Conservation (phyloP, 2,113 vertebrate species). For the Pogonocichla stellata region DNA sequence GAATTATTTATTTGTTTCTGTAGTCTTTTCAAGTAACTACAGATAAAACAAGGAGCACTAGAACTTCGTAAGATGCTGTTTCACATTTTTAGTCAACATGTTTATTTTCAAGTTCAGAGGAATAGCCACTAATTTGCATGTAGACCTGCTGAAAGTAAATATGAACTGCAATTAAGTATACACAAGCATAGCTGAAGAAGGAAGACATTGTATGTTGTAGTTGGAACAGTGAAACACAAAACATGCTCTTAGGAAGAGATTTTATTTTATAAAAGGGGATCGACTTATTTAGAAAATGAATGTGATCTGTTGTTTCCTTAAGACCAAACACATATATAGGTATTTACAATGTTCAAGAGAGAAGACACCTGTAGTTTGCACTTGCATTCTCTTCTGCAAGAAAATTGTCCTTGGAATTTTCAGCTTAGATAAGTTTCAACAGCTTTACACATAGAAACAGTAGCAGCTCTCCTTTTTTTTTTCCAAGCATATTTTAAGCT, state of each 20-base stretch:
- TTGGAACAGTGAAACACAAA: background rate
- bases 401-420: background rate
- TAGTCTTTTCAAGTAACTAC: background rate
- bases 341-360: background rate
- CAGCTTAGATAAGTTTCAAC: background rate
- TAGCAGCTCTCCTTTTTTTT: background rate
- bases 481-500: background rate
- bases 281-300: background rate
- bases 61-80: background rate
- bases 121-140: background rate
- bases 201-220: background rate
- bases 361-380: background rate
- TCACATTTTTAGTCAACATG: background rate
- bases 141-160: background rate
- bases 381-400: background rate
- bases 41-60: background rate
- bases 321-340: background rate
- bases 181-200: background rate
- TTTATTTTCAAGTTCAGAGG: background rate
- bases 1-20: background rate
- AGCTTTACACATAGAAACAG: background rate
- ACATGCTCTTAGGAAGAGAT: background rate
- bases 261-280: background rate
- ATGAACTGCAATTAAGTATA: background rate
- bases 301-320: background rate